phyloP scores from a whole-genome alignment of 92 coral and sea anemone genomes.

The Bergia sp. region DNA sequence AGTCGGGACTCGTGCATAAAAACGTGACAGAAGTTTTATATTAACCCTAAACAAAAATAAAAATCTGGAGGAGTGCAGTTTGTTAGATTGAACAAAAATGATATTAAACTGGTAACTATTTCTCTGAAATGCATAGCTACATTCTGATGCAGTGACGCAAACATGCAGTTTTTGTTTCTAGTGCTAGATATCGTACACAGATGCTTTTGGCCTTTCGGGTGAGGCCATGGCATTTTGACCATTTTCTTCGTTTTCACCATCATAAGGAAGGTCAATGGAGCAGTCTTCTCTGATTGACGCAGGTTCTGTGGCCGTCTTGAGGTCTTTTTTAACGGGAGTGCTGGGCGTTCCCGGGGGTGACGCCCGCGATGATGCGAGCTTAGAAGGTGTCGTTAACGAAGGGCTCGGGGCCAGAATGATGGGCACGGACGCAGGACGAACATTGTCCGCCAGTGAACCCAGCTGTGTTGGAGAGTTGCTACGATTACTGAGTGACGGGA shows the following conservation, averaged over 20 bases:
- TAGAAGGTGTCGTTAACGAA: constrained; percentile 51
- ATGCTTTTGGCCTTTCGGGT: constrained; percentile 59
- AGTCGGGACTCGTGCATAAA: neutral
- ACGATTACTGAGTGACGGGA: constrained; percentile 92
- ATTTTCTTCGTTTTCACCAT: constrained; percentile 38
- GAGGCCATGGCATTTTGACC: constrained; percentile 36
- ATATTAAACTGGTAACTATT: neutral
- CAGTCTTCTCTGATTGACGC: constrained; percentile 54
- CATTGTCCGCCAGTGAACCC: constrained; percentile 95
- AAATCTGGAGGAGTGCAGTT: neutral
- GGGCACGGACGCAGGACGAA: constrained; percentile 94
- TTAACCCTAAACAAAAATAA: neutral
- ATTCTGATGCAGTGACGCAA: neutral
- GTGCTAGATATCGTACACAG: constrained; percentile 70
- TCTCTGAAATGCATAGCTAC: neutral
- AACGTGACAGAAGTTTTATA: neutral
- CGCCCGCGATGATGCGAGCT: constrained; percentile 23
- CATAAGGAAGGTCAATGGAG: constrained; percentile 47
- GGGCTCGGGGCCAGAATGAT: constrained; percentile 99
- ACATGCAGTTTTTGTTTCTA: too few relatives aligned
- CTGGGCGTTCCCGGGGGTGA: constrained; percentile 20
- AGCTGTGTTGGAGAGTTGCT: constrained; percentile 95
- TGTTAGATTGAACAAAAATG: neutral
- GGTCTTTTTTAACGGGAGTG: constrained; percentile 33
- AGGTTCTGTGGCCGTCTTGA: constrained; percentile 45